Evolutionary conservation across 2,888 invertebrate genomes (phyloP), one percentile per base, ranked within the genome.

Genomic region (Lithophane semibrunnea): DNA sequence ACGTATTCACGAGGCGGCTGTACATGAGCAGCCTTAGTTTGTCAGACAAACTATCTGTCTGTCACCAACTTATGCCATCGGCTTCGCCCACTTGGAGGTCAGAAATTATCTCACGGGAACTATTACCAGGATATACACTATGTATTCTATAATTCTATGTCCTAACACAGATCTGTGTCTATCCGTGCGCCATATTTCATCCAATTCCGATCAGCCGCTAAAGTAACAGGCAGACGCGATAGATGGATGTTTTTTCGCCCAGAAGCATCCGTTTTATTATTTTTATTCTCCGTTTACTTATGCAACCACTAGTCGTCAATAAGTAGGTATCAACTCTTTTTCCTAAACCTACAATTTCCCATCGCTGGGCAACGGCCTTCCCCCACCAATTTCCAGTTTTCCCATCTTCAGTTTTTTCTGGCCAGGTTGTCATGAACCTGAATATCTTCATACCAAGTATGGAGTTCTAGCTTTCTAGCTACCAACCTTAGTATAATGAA

Each of bases 401-500:
- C 13, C 18, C 8, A 5, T 13, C 10, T 47, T 16, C 21, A 37
- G 24, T 0, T 10, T 37, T 42, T 37, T 49, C 24, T 18, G 24
- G 9, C 1, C 9, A 44, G n/a, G 37, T 7, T 42, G 13, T 49
- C 2, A 44, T 21, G 0, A 24, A 42, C 10, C n/a, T 13, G 12
- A 18, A 29, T 10, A 29, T 54, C 5, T 29, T 52, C 18, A 12
- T 13, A 52, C 5, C 12, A 24, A 63, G 8, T 21, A 21, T 18
- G 9, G 3, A 61, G 29, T 37, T 8, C 2, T 37, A 37, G 37
- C 3, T 5, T 37, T 37, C 37, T 56, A n/a, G 3, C 21, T 56
- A 78, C 65, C 10, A 37, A 98, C 98, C 97, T 99, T 99, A 77
- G 99, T 99, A 94, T 99, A 99, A 96, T 99, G 99, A 95, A 99